Base-by-base conservation (phyloP, 2,797 vertebrate species). In the Tenualosa ilisha region DNA sequence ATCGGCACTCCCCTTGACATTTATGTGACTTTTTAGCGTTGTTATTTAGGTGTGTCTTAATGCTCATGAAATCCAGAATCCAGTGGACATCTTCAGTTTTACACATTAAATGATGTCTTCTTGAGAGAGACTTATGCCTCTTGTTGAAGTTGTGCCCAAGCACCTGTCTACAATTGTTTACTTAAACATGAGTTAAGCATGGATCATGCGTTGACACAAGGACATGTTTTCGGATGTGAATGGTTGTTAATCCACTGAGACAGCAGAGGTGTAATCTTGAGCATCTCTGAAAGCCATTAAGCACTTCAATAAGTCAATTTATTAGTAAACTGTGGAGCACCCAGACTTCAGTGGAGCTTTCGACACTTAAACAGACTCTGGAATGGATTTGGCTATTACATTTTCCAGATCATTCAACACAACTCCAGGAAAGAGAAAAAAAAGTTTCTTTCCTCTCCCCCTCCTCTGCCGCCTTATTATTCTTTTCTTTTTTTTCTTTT, bases 401-500 rank as follows among this genome's bases (percentile, higher is more conserved):
- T 82, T 50, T 82, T 53, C 22, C 81, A 82, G 31, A 53, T 82
- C 50, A 56, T 54, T 75, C 68, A 75, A 75, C 68, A 75, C 17
- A 31, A 40, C 3, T 75, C 68, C 65, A 31, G 65, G 26, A 53
- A 15, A 53, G 51, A 12, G 37, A 40, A 68, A 68, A 65, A 65
- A 65, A 31, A 68, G 24, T 65, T 65, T 31, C 13, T 43, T 75
- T 75, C 68, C 68, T 72, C 65, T 84, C 82, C 22, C 40, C 49
- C 3, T 7, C 12, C 15, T 20, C 82, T 2, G 1, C 46, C 7
- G 46, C 7, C 46, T 31, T 31, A 0, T 31, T 46, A 46, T 46
- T 72, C 61, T 85, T 83, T 54, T 31, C 31, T 31, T 31, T 31
- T 81, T 59, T 87, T 56, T 68, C 49, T 84, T 68, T 37, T 79